Evolutionary conservation across 2,888 invertebrate species (phyloP).

Genomic region (Helleia helle): DNA sequence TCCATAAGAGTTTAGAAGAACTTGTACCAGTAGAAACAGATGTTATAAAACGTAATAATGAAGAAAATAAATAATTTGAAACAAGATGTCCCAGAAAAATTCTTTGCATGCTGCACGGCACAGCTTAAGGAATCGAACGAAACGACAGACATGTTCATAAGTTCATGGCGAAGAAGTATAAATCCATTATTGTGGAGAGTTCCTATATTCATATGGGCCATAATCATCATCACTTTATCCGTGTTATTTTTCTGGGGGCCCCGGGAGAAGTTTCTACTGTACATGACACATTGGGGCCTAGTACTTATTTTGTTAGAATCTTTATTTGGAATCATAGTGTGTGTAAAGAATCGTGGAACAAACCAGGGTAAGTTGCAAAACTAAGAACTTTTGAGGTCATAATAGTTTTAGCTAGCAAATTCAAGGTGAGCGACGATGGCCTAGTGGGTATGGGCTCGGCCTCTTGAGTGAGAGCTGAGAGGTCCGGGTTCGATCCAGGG

Average conservation of each 20-base stretch:
- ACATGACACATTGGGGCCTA: slow-evolving; percentile 74
- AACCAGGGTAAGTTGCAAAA: slow-evolving; percentile 35
- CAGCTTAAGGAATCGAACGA: slow-evolving; percentile 38
- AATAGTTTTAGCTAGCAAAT: not conserved
- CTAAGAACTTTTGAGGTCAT: not conserved
- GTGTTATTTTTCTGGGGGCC: slow-evolving; percentile 53
- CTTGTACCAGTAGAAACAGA: too few species aligned
- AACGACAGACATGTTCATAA: slow-evolving; percentile 38
- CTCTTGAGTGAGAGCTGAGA: too few species aligned
- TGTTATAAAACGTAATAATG: too few species aligned
- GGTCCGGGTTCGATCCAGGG: too few species aligned
- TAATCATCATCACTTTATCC: slow-evolving; percentile 40
- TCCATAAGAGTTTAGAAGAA: too few species aligned
- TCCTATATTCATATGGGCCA: slow-evolving; percentile 52
- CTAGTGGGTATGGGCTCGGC: too few species aligned
- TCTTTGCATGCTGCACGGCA: slow-evolving; percentile 38
- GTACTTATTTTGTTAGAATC: slow-evolving; percentile 49
- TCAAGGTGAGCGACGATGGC: too few species aligned
- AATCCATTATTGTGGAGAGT: slow-evolving; percentile 56
- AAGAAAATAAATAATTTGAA: slow-evolving; percentile 27
- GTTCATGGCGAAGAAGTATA: slow-evolving; percentile 36
- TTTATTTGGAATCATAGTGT: slow-evolving; percentile 47
- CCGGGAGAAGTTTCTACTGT: slow-evolving; percentile 58
- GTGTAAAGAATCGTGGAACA: slow-evolving; percentile 31
- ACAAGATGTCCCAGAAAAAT: slow-evolving; percentile 28